Evolutionary conservation across 2,113 vertebrate species (phyloP), one percentile per base, ranked within the genome.

Genomic region (Sisor rabdophorus): DNA sequence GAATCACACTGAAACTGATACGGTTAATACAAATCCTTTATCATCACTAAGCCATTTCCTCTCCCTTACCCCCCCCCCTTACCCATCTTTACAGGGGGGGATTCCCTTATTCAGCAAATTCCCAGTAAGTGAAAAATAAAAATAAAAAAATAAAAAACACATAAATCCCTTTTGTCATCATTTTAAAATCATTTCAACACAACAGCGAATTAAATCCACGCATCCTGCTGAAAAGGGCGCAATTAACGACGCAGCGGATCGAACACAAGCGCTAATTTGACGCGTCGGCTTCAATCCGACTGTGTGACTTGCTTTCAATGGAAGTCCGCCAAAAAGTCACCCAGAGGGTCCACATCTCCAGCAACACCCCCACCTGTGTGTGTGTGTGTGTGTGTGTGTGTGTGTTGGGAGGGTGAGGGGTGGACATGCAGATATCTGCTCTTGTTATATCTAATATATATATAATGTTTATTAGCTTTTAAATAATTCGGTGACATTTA

Each of bases 241-340:
- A 77, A 71, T 59, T 26, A 53, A 30, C 48, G 50, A 36, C 10
- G 44, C 26, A 70, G 79, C 61, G 17, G 53, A 64, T 53, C 30
- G 55, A 56, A 73, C 36, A 55, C 68, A 61, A 76, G 59, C 47
- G 60, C 71, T 61, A 75, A 75, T 82, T 82, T 76, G 36, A 59
- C 64, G 84, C 78, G 84, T 85, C 82, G 75, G 78, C 85, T 79
- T 83, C 83, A 82, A 82, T 84, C 77, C 5, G 11, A 75, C 65
- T 63, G 82, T 40, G 78, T 55, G 75, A 81, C 79, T 80, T 78
- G 85, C 79, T 79, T 83, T 82, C 74, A 1, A 44, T 44, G 40
- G 1, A 10, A 44, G 40, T 9, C 8, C 4, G 40, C 5, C 5
- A 44, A 10, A 44, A 44, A 44, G 32, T 4, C 3, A 36, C 32